Evolutionary conservation across 2,888 invertebrate genomes (phyloP).

Genomic region (Odontomyia ornata): DNA sequence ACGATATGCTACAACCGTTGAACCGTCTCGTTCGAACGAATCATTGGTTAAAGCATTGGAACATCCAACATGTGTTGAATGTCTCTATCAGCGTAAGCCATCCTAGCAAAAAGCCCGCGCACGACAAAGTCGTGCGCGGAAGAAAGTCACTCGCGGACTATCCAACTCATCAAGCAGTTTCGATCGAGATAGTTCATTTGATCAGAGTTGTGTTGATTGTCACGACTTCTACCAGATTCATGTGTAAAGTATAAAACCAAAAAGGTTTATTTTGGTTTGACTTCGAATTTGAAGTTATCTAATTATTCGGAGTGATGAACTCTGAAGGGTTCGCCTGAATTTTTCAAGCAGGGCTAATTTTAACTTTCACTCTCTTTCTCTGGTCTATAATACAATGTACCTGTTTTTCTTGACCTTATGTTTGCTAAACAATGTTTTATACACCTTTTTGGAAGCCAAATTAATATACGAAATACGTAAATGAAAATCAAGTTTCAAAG

Average conservation of each 20-base stretch:
- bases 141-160: conserved; percentile 63
- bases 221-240: conserved; percentile 69
- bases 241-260: conserved; percentile 63
- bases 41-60: conserved; percentile 70
- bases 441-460: not conserved
- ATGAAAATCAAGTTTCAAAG: not conserved
- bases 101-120: conserved; percentile 73
- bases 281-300: not conserved
- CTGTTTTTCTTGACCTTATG: conserved; percentile 7
- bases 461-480: not conserved
- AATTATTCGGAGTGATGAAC: too few species aligned
- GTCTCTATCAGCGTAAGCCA: conserved; percentile 72
- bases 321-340: too few species aligned
- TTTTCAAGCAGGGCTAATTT: too few species aligned
- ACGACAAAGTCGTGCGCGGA: conserved; percentile 72
- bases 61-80: conserved; percentile 78
- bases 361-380: too few species aligned
- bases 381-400: not conserved
- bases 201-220: conserved; percentile 61
- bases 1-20: conserved; percentile 64
- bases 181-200: conserved; percentile 52
- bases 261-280: not conserved
- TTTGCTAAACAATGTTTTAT: not conserved
- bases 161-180: conserved; percentile 53
- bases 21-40: conserved; percentile 68